Conservation (phyloP, 2,113 vertebrate genomes). For the Apodemus sylvaticus region DNA sequence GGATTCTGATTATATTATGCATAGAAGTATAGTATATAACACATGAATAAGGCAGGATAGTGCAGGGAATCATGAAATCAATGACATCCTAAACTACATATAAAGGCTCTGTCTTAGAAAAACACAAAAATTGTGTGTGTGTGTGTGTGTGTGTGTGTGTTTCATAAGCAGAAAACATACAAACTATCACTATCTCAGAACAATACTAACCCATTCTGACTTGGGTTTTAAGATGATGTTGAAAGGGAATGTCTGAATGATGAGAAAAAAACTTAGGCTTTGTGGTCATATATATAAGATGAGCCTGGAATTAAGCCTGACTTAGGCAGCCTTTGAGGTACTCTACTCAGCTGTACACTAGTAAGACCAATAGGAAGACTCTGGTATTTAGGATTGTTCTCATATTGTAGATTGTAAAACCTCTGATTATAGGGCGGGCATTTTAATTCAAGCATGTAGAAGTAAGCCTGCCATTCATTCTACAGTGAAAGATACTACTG, state of each 20-base stretch:
- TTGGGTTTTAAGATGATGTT: slow-evolving; percentile 25
- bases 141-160: neutral
- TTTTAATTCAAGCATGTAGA: neutral
- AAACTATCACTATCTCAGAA: neutral
- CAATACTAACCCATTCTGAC: slow-evolving; percentile 17
- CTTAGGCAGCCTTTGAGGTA: neutral
- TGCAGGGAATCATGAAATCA: neutral
- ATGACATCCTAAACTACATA: neutral
- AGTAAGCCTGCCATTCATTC: neutral
- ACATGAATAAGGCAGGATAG: neutral
- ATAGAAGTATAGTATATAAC: neutral
- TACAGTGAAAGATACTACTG: neutral
- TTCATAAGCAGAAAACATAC: neutral
- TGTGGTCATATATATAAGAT: neutral
- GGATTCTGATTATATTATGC: slow-evolving; percentile 16
- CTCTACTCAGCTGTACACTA: neutral
- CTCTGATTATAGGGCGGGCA: neutral
- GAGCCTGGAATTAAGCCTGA: slow-evolving; percentile 23
- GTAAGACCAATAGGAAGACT: neutral
- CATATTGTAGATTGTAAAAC: neutral
- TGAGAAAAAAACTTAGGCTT: neutral
- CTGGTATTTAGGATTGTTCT: neutral
- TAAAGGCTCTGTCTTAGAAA: neutral
- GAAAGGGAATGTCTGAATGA: neutral
- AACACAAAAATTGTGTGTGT: neutral